Evolutionary conservation across 2,113 vertebrate genomes (phyloP), one percentile per base, ranked within the genome.

Genomic region (Nothobranchius furzeri): DNA sequence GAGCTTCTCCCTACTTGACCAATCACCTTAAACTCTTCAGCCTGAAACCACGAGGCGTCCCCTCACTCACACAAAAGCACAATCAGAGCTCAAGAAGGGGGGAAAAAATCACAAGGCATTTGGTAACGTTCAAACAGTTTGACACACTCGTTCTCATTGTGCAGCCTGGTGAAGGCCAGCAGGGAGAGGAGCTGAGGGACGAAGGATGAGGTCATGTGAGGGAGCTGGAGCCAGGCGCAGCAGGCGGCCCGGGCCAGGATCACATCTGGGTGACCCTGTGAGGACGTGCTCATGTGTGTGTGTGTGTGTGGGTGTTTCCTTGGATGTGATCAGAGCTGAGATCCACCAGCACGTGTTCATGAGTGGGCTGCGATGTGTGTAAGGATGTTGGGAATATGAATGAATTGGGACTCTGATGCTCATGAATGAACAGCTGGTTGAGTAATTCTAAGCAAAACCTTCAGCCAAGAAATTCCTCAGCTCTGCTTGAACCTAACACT

Each of bases 141-240:
- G 13, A 74, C 60, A 64, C 73, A 70, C 66, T 86, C 78, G 85
- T 91, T 84, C 88, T 58, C 69, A 87, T 87, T 90, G 89, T 89
- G 68, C 7, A 54, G 75, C 64, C 61, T 59, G 62, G 58, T 70
- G 71, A 79, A 64, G 79, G 73, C 85, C 85, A 67, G 84, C 79
- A 70, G 76, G 53, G 71, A 79, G 77, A 70, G 53, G 65, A 20
- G 60, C 54, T 61, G 67, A 66, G 64, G 70, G 74, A 65, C 47
- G 56, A 81, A 74, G 65, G 64, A 83, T 91, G 89, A 92, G 81
- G 89, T 92, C 88, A 92, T 90, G 70, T 87, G 86, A 80, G 82
- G 74, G 76, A 86, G 78, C 66, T 82, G 68, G 88, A 89, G 86
- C 82, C 88, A 85, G 88, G 89, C 75, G 80, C 85, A 55, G 67